Evolutionary conservation across 37 sponge, comb jelly and placozoan genomes (phyloP).

Genomic region (Beroe ovata): DNA sequence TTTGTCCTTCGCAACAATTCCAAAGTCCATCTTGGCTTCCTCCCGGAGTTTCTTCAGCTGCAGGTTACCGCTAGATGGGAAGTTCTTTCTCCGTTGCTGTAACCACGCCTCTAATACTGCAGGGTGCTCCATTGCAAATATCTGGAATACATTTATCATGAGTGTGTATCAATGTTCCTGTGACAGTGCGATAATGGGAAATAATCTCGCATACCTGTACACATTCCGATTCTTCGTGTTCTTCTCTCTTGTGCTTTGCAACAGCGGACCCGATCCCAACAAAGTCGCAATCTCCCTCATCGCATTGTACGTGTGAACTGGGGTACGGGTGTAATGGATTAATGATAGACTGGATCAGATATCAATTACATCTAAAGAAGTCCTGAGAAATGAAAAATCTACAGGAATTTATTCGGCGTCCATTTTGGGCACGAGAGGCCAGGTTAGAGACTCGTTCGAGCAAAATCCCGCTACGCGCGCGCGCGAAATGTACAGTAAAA

Average conservation of each 20-base stretch:
- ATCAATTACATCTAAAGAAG: no score
- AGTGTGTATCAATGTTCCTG: no score
- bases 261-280: not conserved
- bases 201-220: not conserved
- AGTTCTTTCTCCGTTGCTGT: conserved; percentile 16
- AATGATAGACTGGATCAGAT: no score
- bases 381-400: no score
- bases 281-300: conserved; percentile 21
- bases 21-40: not conserved
- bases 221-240: conserved; percentile 39
- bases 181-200: no score
- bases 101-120: conserved; percentile 36
- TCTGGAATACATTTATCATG: no score
- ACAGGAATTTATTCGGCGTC: no score
- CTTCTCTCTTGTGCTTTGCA: conserved; percentile 22
- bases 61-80: conserved; percentile 46
- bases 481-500: no score
- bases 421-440: no score
- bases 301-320: conserved; percentile 26
- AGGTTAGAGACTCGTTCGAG: no score
- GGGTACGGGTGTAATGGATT: no score
- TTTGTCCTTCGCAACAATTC: not conserved
- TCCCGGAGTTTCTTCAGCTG: conserved; percentile 34
- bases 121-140: conserved; percentile 60
- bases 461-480: no score